Evolutionary conservation across 2,888 invertebrate species (phyloP), one percentile per base, ranked within the genome.

Genomic region (Spatulosminthurus flaviceps): DNA sequence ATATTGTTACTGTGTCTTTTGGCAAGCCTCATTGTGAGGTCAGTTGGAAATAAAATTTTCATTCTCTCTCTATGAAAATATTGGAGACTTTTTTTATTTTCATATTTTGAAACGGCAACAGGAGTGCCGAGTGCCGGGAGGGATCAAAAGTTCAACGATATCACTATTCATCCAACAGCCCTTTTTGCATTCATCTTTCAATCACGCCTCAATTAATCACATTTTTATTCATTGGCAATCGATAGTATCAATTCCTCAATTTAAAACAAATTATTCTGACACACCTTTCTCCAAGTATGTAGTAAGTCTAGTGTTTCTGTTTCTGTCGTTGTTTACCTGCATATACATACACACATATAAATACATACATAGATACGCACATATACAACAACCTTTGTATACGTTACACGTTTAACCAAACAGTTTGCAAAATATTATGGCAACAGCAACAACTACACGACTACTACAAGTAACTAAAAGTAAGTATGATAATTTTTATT

Each of bases 191-290:
- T 79, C 79, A 79, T 79, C 79, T 79, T 79, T 79, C 79, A 79
- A 79, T 79, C 79, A 79, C 74, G 43, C 79, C 79, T 79, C 79
- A 74, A 79, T 79, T 73, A 79, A 79, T 79, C 79, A 79, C 61
- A 22, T 76, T 74, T 79, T 79, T 41, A 79, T 79, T 73, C 78
- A 79, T 43, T 67, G 79, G 28, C 28, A 21, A 19, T 26, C 60
- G 60, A 74, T 66, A 74, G 60, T 79, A 79, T 79, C 79, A 74
- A 74, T 79, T 79, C 74, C 79, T 79, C 74, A 73, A 74, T 79
- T 79, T 79, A 67, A 79, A 79, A 79, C 79, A 79, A 79, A 79
- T 74, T 79, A 79, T 79, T 69, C 19, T 51, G 74, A 41, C 74
- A 41, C 73, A 67, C 79, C 79, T 74, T 79, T 79, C 79, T 73